phyloP scores from a whole-genome alignment of 2,797 vertebrate species.

The Hirundo rustica region DNA sequence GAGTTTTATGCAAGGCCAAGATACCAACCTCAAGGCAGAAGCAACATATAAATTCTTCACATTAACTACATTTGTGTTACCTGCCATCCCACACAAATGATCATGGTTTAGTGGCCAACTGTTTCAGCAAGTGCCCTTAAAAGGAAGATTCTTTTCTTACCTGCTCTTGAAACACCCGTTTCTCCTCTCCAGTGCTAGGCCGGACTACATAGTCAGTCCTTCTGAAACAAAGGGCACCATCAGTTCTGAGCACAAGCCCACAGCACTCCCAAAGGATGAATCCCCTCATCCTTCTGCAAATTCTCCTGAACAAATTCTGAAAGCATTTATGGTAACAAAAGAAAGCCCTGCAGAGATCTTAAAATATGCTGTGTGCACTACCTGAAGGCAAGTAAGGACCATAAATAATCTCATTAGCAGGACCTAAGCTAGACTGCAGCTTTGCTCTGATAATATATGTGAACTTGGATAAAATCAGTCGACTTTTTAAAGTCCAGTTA shows the following conservation, averaged over 20 bases:
- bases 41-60: background rate
- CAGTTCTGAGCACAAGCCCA: background rate
- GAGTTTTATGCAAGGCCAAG: background rate
- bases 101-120: background rate
- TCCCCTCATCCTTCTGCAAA: background rate
- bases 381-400: background rate
- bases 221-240: slow-evolving; percentile 74
- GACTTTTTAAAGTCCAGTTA: background rate
- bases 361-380: background rate
- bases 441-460: background rate
- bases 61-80: background rate
- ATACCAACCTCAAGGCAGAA: background rate
- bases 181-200: slow-evolving; percentile 96
- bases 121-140: background rate
- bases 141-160: slow-evolving; percentile 69
- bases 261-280: background rate
- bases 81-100: background rate
- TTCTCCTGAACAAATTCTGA: background rate
- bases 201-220: slow-evolving; percentile 97
- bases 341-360: background rate
- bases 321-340: background rate
- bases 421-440: background rate
- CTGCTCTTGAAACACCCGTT: slow-evolving; percentile 96
- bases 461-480: background rate
- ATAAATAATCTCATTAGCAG: background rate